Base-by-base conservation (phyloP, 2,797 vertebrate species). In the Pteronotus mesoamericanus region DNA sequence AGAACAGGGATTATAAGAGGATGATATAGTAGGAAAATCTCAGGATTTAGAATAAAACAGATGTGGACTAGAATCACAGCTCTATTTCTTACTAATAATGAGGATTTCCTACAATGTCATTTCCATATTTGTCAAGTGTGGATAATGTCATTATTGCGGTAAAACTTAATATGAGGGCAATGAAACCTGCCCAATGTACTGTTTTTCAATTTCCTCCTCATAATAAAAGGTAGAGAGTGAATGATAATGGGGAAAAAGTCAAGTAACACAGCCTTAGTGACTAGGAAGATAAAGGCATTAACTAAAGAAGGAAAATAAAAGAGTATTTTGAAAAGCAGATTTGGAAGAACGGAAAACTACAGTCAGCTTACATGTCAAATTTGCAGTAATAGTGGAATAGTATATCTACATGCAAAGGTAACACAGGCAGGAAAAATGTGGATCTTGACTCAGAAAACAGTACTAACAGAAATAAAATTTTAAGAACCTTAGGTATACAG, bases 41-140 rank as follows among this genome's bases (percentile, higher is more conserved):
- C 61, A 86, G 29, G n/a, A 86, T 51, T 94, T 83, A 94, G 32
- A 79, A 89, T 83, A 51, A 87, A 86, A 72, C 4, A 88, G 48
- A 78, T 84, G 7, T 66, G 44, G n/a, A 16, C 6, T 34, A 86
- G 75, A 94, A 94, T 89, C 10, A 42, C 42, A 94, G 24, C 11
- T 86, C 42, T 83, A 86, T 24, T 16, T 66, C 32, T 44, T 87
- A 84, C 3, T 29, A 86, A 37, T 39, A 94, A 18, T 22, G 48
- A 86, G 15, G 4, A 19, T 80, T 94, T 93, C 42, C 26, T 84
- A 95, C 94, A 80, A 21, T 18, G 39, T 22, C 77, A 87, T 32
- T 77, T 88, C 37, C 19, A 0, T 46, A 26, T 86, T 61, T 92
- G 75, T 86, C 21, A 86, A 93, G 72, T 72, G 55, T 39, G 14